Base-by-base conservation (phyloP, 2,888 invertebrate species). In the Polia nebulosa region DNA sequence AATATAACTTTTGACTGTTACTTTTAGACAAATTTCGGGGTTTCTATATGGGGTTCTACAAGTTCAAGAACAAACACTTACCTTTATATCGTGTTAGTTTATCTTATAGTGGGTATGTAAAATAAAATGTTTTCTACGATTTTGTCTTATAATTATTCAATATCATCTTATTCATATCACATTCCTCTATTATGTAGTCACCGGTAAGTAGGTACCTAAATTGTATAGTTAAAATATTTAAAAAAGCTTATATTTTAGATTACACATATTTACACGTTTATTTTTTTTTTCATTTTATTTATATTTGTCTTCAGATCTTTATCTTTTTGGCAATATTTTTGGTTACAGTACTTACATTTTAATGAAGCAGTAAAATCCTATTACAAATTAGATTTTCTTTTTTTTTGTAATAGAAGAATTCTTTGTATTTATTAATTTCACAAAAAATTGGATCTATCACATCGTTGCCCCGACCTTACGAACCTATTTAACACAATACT, bases 61-160 rank as follows among this genome's bases (percentile, higher is more conserved):
- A 34, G 20, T 55, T 4, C 17, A 32, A 39, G 17, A 53, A 34
- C n/a, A 44, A 20, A 17, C 41, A 67, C 72, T 56, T 72, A 67
- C 73, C 72, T 56, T 13, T n/a, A 25, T 7, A 15, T 45, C 4
- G 25, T 25, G 22, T 63, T 71, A 53, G 57, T 41, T 34, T 9
- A 34, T 41, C 6, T 41, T 52, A 34, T 20, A 29, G 9, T 7
- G 36, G 34, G 27, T 15, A 20, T 20, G 5, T 7, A n/a, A 39
- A 73, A 69, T 41, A 52, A 65, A 59, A 36, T 47, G 55, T 41
- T 32, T 15, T 25, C 4, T 9, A 32, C 5, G 6, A 32, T n/a
- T 9, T 20, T 8, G 6, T 25, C 5, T 25, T 57, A 70, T 62
- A 47, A 47, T 15, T 61, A 22, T 29, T 9, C 4, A 1, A 8